A percentile compares a stretch with the other conserved stretches of the same genome.
phyloP scores from a whole-genome alignment of 2,797 vertebrate genomes.

The Lutjanus argentimaculatus region DNA sequence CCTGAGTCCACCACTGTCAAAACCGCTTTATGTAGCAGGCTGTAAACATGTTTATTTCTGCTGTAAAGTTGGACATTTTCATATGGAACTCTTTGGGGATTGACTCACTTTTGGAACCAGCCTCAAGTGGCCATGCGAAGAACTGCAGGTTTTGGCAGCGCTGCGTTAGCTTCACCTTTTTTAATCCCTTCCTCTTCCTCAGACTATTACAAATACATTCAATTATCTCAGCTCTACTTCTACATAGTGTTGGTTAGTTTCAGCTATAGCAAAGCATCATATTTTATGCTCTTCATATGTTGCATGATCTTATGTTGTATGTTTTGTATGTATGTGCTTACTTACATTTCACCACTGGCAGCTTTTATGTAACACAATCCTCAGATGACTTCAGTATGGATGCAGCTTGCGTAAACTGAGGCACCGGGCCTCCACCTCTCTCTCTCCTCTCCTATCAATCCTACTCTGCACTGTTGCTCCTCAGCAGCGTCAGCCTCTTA shows the following conservation, averaged over 20 bases:
- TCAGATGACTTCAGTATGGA: constrained; percentile 1
- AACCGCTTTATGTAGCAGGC: too few relatives aligned
- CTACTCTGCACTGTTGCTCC: not conserved
- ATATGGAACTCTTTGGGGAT: too few relatives aligned
- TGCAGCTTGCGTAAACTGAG: constrained; percentile 6
- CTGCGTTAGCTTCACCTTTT: too few relatives aligned
- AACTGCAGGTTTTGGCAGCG: too few relatives aligned
- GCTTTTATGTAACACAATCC: constrained; percentile 13
- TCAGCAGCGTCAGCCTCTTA: not conserved
- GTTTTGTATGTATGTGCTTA: not conserved
- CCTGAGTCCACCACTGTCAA: too few relatives aligned
- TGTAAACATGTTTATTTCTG: too few relatives aligned
- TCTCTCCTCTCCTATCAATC: not conserved
- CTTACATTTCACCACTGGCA: not conserved
- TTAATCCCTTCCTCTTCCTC: too few relatives aligned
- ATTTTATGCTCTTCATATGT: not conserved
- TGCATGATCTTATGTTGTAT: not conserved
- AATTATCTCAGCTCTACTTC: not conserved
- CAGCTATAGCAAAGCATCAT: not conserved
- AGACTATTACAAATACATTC: too few relatives aligned
- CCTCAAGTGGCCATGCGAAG: too few relatives aligned
- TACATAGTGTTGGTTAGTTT: not conserved
- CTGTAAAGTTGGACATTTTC: too few relatives aligned
- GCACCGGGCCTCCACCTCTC: not conserved
- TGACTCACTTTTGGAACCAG: too few relatives aligned